These are phyloP conservation scores for Orthonychiurus folsomi DNA, from an alignment of 2,888 invertebrate species.

Conservation along the genomic window DNA sequence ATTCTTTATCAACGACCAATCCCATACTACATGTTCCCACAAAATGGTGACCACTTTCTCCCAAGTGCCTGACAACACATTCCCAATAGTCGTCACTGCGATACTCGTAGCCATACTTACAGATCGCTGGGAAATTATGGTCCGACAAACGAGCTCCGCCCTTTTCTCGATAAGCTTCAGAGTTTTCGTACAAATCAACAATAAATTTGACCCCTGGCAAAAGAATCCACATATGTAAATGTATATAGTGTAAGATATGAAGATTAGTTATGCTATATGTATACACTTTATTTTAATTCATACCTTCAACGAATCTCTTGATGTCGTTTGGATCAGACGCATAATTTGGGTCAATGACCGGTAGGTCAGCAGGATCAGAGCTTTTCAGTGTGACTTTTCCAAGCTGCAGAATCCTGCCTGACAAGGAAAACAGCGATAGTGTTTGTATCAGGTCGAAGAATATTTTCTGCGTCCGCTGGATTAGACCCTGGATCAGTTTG, in stretches of 20 bases:
- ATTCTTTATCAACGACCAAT: background rate
- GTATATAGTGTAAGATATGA: background rate
- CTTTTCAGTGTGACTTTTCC: background rate
- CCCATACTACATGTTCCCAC: background rate
- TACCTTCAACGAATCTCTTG: background rate
- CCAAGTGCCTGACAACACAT: background rate
- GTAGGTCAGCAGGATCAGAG: background rate
- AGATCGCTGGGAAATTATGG: background rate
- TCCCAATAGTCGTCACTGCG: constrained; percentile 1
- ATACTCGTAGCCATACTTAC: background rate
- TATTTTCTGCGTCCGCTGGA: background rate
- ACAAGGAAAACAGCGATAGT: background rate
- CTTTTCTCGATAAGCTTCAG: background rate
- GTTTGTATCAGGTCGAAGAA: background rate
- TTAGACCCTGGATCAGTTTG: background rate
- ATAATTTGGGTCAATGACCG: background rate
- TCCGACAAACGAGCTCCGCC: background rate
- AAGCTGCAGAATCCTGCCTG: background rate
- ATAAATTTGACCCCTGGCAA: constrained; percentile 4
- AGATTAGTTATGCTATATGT: too few species aligned
- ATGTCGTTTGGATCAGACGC: background rate
- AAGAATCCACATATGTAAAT: too few species aligned
- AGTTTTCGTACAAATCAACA: constrained; percentile 6
- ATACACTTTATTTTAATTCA: background rate
- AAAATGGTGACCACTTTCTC: background rate